Evolutionary conservation across 2,888 invertebrate genomes (phyloP), one percentile per base, ranked within the genome.

Genomic region (Nomada ferruginata): DNA sequence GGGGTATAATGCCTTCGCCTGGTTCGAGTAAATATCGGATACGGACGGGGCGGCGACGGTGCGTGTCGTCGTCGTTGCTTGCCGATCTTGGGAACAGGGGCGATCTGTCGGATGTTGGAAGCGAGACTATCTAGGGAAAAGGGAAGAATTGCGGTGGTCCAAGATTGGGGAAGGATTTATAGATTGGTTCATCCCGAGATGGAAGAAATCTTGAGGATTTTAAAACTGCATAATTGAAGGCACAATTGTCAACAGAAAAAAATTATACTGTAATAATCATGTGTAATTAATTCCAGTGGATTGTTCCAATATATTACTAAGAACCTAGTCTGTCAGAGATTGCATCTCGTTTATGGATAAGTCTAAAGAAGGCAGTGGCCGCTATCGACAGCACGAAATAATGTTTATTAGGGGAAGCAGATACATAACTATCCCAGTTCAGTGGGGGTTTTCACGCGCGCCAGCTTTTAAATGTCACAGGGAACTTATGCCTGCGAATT

Each of bases 401-500:
- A 3, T 55, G 57, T 70, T 76, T 76, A 65, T 65, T 50, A 42
- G 52, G 18, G 59, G 60, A 72, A 18, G 53, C 52, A 26, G 60
- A 73, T 79, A 73, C 65, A 72, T 47, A 79, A 72, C 72, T 65
- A 73, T 66, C 42, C 15, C 55, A 65, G 47, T 47, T 52, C 23
- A 9, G 11, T 23, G 59, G 18, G 36, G 23, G 36, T 65, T 79
- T 76, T 70, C 10, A 23, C 63, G 42, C 23, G 50, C 36, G 10
- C 20, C 23, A 50, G 75, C 65, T 80, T 80, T 63, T 60, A 83
- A 81, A 81, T 81, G 82, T 82, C 82, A 81, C 10, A 65, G 60
- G 77, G 65, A 73, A 77, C 81, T 55, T 72, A 76, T 61, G 57
- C 68, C 72, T 63, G 11, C 29, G 71, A 70, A 61, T 72, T 76